Evolutionary conservation across 30 jellyfish, hydroid and myxozoan species (phyloP).

Genomic region (Hydractinia symbiolongicarpus): DNA sequence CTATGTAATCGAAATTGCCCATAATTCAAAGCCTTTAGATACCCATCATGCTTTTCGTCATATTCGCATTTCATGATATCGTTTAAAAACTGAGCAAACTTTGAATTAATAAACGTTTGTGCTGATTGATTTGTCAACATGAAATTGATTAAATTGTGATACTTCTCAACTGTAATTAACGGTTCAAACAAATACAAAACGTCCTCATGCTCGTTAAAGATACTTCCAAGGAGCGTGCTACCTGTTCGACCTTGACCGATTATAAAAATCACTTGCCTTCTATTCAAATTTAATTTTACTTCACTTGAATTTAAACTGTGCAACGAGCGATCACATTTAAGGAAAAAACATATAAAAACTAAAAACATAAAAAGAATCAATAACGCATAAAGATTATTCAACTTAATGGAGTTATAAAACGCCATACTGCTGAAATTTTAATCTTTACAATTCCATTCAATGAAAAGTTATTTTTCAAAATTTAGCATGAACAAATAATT

Average conservation of each 20-base stretch:
- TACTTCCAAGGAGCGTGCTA: constrained; percentile 37
- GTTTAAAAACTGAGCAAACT: constrained; percentile 24
- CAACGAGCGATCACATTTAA: no score
- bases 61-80: constrained; percentile 35
- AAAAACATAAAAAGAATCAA: no score
- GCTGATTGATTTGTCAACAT: background rate
- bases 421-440: no score
- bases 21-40: background rate
- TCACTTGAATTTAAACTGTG: no score
- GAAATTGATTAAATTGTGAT: constrained; percentile 12
- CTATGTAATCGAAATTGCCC: background rate
- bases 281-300: background rate
- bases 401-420: no score
- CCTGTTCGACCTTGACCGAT: constrained; percentile 65
- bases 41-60: constrained; percentile 30
- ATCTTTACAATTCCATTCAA: no score
- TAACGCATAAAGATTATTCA: no score
- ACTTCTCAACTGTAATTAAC: constrained; percentile 24
- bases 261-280: constrained; percentile 28
- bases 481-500: no score
- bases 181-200: constrained; percentile 54
- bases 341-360: no score
- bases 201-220: constrained; percentile 37
- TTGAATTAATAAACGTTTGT: constrained; percentile 2
- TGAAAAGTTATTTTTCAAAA: no score